A percentile compares a stretch with the other conserved stretches of the same genome.
These are phyloP conservation scores for Polydesmus complanatus DNA, from an alignment of 2,888 invertebrate species.

Conservation along the genomic window DNA sequence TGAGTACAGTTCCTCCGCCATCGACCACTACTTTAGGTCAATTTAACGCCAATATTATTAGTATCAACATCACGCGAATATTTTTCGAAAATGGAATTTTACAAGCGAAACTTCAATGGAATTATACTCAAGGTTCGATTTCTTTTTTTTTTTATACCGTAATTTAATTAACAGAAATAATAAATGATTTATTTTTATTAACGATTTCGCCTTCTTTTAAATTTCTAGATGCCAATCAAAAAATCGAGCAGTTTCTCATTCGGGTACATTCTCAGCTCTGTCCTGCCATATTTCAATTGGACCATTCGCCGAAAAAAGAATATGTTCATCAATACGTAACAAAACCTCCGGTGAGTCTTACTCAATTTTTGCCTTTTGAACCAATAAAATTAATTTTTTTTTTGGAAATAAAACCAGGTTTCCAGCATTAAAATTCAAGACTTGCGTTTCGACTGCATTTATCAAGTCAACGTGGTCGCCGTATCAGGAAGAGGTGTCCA, in stretches of 20 bases:
- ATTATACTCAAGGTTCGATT: neutral
- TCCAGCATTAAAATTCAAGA: neutral
- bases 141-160: too few relatives aligned
- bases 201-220: too few relatives aligned
- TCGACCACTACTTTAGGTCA: neutral
- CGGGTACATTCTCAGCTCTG: neutral
- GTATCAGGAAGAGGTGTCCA: neutral
- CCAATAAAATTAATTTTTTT: neutral
- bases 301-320: neutral
- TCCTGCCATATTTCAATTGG: neutral
- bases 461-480: constrained; percentile 1
- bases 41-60: neutral
- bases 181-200: too few relatives aligned
- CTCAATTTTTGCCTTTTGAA: too few relatives aligned
- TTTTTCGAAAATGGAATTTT: neutral
- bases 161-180: too few relatives aligned
- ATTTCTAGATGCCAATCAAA: neutral
- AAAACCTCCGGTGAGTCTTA: too few relatives aligned
- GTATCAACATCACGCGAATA: neutral
- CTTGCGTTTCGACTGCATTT: constrained; percentile 6
- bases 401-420: neutral
- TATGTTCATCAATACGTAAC: neutral
- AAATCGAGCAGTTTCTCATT: neutral
- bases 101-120: neutral
- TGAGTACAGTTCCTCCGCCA: neutral